Evolutionary conservation across 92 coral and sea anemone species (phyloP), one percentile per base, ranked within the genome.

Genomic region (Actinostola sp.): DNA sequence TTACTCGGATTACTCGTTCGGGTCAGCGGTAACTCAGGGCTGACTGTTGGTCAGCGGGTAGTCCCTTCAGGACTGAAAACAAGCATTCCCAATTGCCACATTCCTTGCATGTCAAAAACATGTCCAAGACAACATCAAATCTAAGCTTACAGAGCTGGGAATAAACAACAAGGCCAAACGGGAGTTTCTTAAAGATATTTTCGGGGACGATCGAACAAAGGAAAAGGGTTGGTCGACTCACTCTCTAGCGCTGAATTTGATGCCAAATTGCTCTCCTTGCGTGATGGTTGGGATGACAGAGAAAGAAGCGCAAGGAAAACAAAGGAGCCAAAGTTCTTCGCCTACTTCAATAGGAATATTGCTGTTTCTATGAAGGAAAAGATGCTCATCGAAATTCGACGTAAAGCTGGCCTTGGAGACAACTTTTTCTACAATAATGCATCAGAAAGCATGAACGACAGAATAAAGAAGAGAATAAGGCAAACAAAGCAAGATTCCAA

Each of bases 361-460:
- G 71, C 64, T 1, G 8, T 49, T 2, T 51, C 52, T 8, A 76
- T 76, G 73, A 76, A 76, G 29, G 82, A 51, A 33, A 83, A 83
- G 63, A 83, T 71, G 76, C 48, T 71, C 44, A 27, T 84, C 8
- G 68, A 72, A 13, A 54, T 77, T 10, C 28, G 85, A 45, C 55
- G 89, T 17, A 34, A 64, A n/a, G 81, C 85, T 10, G 85, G 82
- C 13, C 73, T 84, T 15, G 89, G 84, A 0, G 85, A 78, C 42
- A 36, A 36, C 42, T 36, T 36, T 11, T 36, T 36, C 11, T 63
- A 77, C 70, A 77, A 72, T 34, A 73, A 81, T 17, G 12, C 80
- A 24, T 38, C 75, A 1, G 77, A 78, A 36, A 67, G 77, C 28
- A 59, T 69, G 20, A 46, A 78, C 45, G 50, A 14, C 8, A 3